A percentile compares a stretch with the other conserved stretches of the same genome.
phyloP scores from a whole-genome alignment of 2,888 invertebrate genomes.

The Geophilus truncorum region DNA sequence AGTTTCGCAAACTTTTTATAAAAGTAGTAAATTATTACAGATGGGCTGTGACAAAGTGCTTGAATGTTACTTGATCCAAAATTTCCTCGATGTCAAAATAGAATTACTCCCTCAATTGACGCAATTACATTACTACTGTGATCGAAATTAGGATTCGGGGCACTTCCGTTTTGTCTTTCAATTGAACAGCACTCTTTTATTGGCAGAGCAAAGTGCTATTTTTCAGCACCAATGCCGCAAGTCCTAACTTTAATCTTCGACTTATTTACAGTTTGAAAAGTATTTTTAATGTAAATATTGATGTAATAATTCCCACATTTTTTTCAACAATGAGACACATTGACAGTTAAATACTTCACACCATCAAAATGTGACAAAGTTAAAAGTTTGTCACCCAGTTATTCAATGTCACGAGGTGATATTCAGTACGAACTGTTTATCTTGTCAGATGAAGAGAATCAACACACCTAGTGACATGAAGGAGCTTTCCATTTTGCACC shows the following conservation, averaged over 20 bases:
- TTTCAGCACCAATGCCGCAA: no score
- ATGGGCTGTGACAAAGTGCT: not conserved
- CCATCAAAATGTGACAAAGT: not conserved
- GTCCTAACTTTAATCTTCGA: no score
- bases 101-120: not conserved
- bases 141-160: not conserved
- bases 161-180: not conserved
- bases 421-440: not conserved
- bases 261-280: no score
- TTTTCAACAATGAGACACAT: no score
- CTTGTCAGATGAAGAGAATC: not conserved
- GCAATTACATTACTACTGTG: not conserved
- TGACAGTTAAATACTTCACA: no score
- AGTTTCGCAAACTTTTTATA: no score
- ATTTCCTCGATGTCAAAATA: not conserved
- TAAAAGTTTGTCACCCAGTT: not conserved
- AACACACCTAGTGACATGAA: not conserved
- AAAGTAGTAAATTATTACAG: no score
- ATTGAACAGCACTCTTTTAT: not conserved
- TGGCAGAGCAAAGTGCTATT: no score
- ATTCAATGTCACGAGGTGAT: not conserved
- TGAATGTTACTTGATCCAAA: not conserved
- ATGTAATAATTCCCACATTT: no score
- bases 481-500: not conserved
- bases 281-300: no score